Evolutionary conservation across 2,113 vertebrate genomes (phyloP), one percentile per base, ranked within the genome.

Genomic region (Semnopithecus entellus): DNA sequence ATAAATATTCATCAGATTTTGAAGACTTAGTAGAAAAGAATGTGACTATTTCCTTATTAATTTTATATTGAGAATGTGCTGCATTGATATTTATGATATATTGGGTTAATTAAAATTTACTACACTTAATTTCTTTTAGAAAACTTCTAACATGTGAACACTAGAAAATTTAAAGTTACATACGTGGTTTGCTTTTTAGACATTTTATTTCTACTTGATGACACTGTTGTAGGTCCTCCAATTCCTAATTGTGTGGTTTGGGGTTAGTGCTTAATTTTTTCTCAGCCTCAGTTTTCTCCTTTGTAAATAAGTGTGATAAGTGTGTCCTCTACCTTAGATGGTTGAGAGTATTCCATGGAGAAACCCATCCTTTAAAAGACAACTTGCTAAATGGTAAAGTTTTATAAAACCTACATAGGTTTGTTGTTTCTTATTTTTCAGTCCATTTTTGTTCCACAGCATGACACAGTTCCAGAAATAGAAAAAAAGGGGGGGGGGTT

Each of bases 371-470:
- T 43, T 57, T 3, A 59, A 48, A 66, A 5, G 38, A 59, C 25
- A 5, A 5, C 38, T 90, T 57, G 48, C 57, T 73, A 80, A 43
- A 50, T n/a, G 55, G n/a, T 43, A 75, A 72, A 90, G 73, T 8
- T 87, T 82, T 85, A 12, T 89, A 66, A 55, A 73, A 27, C n/a
- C 8, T 22, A 32, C 35, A 43, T 20, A 80, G 38, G 30, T 50
- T 96, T 48, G 18, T 91, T 89, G 20, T 64, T 75, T 79, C 83
- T 91, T 91, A 38, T 40, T 94, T 78, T 61, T 70, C 64, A 64
- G 25, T 83, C 43, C 30, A 35, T 70, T 83, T 97, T 95, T 90
- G 43, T 61, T 95, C 9, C 4, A 2, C 68, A 95, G 76, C 38
- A 61, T 18, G 79, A 59, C 45, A 40, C 2, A 78, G 23, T 43